Base-by-base conservation (phyloP, 2,888 invertebrate genomes). In the Acleris holmiana region DNA sequence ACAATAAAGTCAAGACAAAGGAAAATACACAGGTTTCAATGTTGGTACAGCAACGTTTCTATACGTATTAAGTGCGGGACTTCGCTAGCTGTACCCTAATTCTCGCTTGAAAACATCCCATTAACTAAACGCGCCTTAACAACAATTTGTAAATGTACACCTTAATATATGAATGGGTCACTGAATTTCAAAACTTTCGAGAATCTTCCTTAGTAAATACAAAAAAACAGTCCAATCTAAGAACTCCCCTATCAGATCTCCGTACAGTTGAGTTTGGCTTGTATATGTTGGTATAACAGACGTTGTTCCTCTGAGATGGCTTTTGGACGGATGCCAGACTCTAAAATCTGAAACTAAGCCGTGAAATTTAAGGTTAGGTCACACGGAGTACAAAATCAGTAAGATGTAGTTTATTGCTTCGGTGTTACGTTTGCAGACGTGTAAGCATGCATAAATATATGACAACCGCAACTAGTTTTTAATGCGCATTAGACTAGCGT, bases 321-420 rank as follows among this genome's bases (percentile, higher is more conserved):
- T 25, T 18, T 70, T 73, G 75, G 73, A 71, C 55, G 67, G 62
- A 66, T 66, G 75, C 75, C 75, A 74, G 67, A 57, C 62, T 53
- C 67, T 68, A 61, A 70, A 74, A 71, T 73, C 70, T 72, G 71
- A 67, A 75, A 70, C 73, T 72, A 73, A 73, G 68, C 73, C 61
- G 66, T 61, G 73, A 65, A 68, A 70, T 69, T 69, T 71, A 70
- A 69, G 70, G 67, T 69, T 68, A 67, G 71, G 69, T 70, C 70
- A 72, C 70, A 54, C 67, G 67, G 64, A 73, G 70, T 70, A 67
- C 65, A 68, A 67, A 69, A 71, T 66, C 68, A 66, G 69, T 62
- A 25, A 53, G 62, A 63, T 56, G 18, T 61, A 65, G 61, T 6
- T 8, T 29, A 29, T 8, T 10, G 29, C 10, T 10, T 10, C 10